Percentiles rank a stretch among this genome's conserved stretches.
Conservation (phyloP, 2,888 invertebrate species). For the Stegophylla sp. region DNA sequence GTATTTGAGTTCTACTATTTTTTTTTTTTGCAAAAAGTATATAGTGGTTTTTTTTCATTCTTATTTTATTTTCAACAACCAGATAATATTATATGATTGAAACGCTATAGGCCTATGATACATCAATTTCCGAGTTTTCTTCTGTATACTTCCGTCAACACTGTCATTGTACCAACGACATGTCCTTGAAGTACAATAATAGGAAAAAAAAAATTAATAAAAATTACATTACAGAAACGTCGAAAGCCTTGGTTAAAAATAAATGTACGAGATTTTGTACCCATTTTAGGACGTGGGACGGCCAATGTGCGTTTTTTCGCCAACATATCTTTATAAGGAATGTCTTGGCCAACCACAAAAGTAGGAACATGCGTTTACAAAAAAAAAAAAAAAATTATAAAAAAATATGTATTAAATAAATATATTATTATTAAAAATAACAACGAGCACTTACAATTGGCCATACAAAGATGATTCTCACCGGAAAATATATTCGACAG, state of each 20-base stretch:
- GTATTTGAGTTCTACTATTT: not conserved
- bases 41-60: not conserved
- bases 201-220: slow-evolving; percentile 30
- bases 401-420: slow-evolving; percentile 28
- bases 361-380: slow-evolving; percentile 13
- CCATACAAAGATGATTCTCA: slow-evolving; percentile 14
- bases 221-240: slow-evolving; percentile 46
- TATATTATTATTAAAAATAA: slow-evolving; percentile 15
- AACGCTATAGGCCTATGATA: slow-evolving; percentile 18
- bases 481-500: slow-evolving; percentile 1
- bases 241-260: slow-evolving; percentile 49
- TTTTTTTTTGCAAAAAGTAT: not conserved
- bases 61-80: not conserved
- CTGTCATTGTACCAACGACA: slow-evolving; percentile 24
- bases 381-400: slow-evolving; percentile 18
- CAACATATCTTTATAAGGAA: slow-evolving; percentile 56
- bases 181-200: slow-evolving; percentile 51
- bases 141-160: slow-evolving; percentile 55
- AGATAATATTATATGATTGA: slow-evolving; percentile 13
- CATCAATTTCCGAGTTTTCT: slow-evolving; percentile 48
- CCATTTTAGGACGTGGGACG: slow-evolving; percentile 58
- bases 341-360: slow-evolving; percentile 56
- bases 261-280: slow-evolving; percentile 49
- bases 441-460: not conserved
- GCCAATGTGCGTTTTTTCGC: slow-evolving; percentile 52